Base-by-base conservation (phyloP, 2,888 invertebrate species). In the Oligia latruncula region DNA sequence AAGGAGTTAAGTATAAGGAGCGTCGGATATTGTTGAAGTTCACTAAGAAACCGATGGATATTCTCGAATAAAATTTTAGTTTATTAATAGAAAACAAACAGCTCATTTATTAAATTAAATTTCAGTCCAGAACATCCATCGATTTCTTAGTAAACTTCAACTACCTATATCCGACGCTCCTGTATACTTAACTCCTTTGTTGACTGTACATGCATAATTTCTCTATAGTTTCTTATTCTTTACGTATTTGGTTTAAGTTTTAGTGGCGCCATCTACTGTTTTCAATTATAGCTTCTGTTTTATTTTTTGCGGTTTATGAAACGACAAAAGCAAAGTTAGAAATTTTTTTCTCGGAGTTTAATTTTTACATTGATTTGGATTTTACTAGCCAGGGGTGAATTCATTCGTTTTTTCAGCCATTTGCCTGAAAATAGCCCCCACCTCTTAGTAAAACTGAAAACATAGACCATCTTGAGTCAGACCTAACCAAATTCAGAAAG, bases 201-300 rank as follows among this genome's bases (percentile, higher is more conserved):
- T 29, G 29, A 29, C 29, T 29, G 29, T 29, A 55, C 43, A 68
- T 43, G 58, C 29, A 43, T 62, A 17, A 71, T 66, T 64, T 70
- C 62, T 66, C n/a, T 55, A 1, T 43, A 6, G 9, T 35, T 29
- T 20, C 1, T 8, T n/a, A n/a, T 40, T 60, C 46, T 82, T 17
- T 55, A 35, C 2, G 2, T 29, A 5, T 60, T 66, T 65, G 73
- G 40, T n/a, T 49, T 75, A 40, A n/a, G 11, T 60, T 58, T 85
- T 55, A 58, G 29, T 71, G 35, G 64, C 15, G 20, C 49, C 23
- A 66, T 78, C 40, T 77, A 60, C 29, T 43, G n/a, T 58, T 77
- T 77, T 71, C 46, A 77, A 74, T 77, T 71, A 67, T 35, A 29
- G 55, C 15, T 65, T 13, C 70, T 67, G 64, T 82, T 60, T 72